Conservation (phyloP, 2,888 invertebrate species). For the Caenorhabditis plicata region DNA sequence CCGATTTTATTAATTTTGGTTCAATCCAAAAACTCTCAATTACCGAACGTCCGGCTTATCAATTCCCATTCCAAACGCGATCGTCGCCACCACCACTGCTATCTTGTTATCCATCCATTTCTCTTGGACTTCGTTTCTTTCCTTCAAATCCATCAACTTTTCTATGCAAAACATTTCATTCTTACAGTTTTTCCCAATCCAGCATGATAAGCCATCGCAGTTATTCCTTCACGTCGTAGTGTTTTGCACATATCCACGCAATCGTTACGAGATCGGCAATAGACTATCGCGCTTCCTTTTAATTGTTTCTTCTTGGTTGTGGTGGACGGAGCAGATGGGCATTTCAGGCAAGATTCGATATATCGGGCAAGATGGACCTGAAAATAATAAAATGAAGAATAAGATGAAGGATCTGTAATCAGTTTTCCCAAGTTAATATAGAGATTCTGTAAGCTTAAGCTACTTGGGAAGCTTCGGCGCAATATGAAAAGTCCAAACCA, state of each 20-base stretch:
- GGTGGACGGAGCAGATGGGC: conserved; percentile 2
- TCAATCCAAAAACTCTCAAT: background rate
- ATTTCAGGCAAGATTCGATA: conserved; percentile 35
- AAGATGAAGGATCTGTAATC: too few species aligned
- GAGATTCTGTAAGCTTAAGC: too few species aligned
- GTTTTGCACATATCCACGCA: conserved; percentile 82
- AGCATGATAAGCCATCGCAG: conserved; percentile 55
- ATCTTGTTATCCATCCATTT: conserved; percentile 87
- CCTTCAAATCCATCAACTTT: conserved; percentile 68
- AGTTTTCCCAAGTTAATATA: too few species aligned
- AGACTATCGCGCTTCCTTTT: conserved; percentile 75
- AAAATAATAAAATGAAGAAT: background rate
- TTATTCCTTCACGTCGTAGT: conserved; percentile 71
- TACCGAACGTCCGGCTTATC: conserved; percentile 88
- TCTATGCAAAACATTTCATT: background rate
- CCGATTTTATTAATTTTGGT: too few species aligned
- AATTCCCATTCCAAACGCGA: conserved; percentile 99
- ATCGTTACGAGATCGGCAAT: conserved; percentile 88
- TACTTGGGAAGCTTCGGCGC: too few species aligned
- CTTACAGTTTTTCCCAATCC: conserved; percentile 50
- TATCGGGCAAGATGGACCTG: conserved; percentile 71
- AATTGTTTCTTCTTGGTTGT: conserved; percentile 11
- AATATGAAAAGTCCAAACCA: too few species aligned
- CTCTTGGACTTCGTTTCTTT: conserved; percentile 78
- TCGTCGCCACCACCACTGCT: conserved; percentile 90